phyloP scores from a whole-genome alignment of 2,888 invertebrate genomes.

The Stenolophus ochropezus region DNA sequence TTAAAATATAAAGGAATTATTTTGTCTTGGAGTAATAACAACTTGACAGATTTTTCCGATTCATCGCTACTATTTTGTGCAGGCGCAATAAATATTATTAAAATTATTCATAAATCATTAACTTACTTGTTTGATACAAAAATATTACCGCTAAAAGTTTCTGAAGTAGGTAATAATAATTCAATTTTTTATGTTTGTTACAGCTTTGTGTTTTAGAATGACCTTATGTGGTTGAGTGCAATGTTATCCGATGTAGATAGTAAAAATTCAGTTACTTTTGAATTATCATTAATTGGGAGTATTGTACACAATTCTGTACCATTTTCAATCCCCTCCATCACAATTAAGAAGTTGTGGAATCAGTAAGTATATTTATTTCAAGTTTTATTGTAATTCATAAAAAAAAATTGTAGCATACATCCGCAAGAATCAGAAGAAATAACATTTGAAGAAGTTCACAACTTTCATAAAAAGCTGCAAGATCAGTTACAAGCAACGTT shows the following conservation, averaged over 20 bases:
- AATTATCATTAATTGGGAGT: slow-evolving; percentile 32
- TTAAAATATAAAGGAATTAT: slow-evolving; percentile 56
- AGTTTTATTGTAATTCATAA: slow-evolving; percentile 20
- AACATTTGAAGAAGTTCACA: slow-evolving; percentile 51
- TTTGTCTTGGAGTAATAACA: slow-evolving; percentile 30
- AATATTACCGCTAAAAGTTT: slow-evolving; percentile 72
- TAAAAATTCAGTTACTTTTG: slow-evolving; percentile 22
- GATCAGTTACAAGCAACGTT: slow-evolving; percentile 24
- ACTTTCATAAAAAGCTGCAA: slow-evolving; percentile 40
- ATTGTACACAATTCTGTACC: slow-evolving; percentile 4
- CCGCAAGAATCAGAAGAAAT: slow-evolving; percentile 39
- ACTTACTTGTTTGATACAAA: slow-evolving; percentile 74
- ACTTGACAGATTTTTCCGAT: slow-evolving; percentile 65
- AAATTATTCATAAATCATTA: slow-evolving; percentile 71
- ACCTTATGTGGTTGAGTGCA: slow-evolving; percentile 61
- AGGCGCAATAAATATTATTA: slow-evolving; percentile 72
- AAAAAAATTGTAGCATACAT: slow-evolving; percentile 61
- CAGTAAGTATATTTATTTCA: slow-evolving; percentile 50
- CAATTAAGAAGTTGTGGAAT: slow-evolving; percentile 56
- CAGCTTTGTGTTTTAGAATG: slow-evolving; percentile 44
- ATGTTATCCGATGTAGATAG: slow-evolving; percentile 38
- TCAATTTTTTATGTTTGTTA: not conserved
- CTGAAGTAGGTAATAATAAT: slow-evolving; percentile 70
- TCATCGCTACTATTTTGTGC: slow-evolving; percentile 74
- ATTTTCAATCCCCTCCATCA: slow-evolving; percentile 36